A percentile compares a stretch with the other conserved stretches of the same genome.
These are phyloP conservation scores for Mustela erminea DNA, from an alignment of 2,797 vertebrate genomes.

Conservation along the genomic window DNA sequence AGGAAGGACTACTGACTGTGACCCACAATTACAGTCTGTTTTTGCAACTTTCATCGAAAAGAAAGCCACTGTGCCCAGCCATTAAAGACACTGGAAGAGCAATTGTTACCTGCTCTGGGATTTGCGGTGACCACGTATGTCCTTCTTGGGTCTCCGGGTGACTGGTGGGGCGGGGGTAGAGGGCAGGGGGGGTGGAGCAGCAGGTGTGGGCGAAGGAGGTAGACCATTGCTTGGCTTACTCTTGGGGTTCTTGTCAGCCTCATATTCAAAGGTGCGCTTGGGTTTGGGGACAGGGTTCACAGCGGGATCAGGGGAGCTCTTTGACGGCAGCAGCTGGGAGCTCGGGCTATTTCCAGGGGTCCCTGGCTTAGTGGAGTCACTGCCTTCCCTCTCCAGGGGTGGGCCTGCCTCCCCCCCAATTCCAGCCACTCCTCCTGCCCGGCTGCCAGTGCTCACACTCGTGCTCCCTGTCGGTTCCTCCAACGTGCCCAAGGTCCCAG, in stretches of 20 bases:
- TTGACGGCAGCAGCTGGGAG: constrained; percentile 87
- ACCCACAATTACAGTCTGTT: neutral
- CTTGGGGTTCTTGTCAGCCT: constrained; percentile 95
- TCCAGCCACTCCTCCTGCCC: constrained; percentile 89
- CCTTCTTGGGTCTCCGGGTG: constrained; percentile 91
- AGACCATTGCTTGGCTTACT: constrained; percentile 94
- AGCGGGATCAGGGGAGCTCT: constrained; percentile 87
- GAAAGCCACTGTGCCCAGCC: neutral
- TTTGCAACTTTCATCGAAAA: neutral
- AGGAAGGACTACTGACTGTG: neutral
- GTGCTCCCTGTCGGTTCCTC: constrained; percentile 90
- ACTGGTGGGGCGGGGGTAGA: constrained; percentile 94
- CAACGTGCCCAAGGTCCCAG: constrained; percentile 89
- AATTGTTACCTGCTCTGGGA: constrained; percentile 93
- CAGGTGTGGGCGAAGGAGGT: constrained; percentile 91
- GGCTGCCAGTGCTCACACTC: constrained; percentile 90
- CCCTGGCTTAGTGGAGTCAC: constrained; percentile 91
- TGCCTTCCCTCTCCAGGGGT: constrained; percentile 90
- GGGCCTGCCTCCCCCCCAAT: constrained; percentile 91
- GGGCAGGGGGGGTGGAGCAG: constrained; percentile 95
- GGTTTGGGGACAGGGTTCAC: constrained; percentile 99
- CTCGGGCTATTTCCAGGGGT: constrained; percentile 87
- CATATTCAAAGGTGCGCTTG: constrained; percentile 99
- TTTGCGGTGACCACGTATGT: constrained; percentile 90
- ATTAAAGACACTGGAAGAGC: neutral